Evolutionary conservation across 2,888 invertebrate genomes (phyloP).

Genomic region (Drosophila koepferae): DNA sequence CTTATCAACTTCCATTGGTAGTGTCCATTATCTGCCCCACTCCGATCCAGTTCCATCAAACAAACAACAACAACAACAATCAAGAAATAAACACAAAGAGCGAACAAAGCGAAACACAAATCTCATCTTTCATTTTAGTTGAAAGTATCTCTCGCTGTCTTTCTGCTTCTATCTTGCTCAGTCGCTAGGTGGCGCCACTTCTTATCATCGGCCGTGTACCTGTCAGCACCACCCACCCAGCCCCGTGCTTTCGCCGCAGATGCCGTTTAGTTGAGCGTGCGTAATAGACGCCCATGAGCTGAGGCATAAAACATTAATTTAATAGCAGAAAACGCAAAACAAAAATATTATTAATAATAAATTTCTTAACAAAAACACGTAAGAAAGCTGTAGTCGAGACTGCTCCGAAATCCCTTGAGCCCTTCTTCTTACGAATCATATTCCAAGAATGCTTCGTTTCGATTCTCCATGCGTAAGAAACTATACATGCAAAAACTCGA

Average conservation of each 20-base stretch:
- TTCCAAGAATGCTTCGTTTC: no score
- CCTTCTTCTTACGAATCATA: no score
- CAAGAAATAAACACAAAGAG: neutral
- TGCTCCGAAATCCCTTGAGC: no score
- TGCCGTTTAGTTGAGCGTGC: conserved; percentile 39
- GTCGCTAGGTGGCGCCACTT: conserved; percentile 50
- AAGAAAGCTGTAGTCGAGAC: no score
- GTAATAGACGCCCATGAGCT: conserved; percentile 64
- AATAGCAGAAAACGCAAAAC: conserved; percentile 10
- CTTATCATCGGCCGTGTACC: conserved; percentile 58
- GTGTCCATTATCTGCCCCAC: conserved; percentile 31
- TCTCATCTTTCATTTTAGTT: conserved; percentile 13
- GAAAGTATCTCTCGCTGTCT: conserved; percentile 17
- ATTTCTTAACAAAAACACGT: neutral
- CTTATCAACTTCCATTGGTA: neutral
- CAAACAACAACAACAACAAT: no score
- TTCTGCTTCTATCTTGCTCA: conserved; percentile 22
- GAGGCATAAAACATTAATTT: conserved; percentile 58
- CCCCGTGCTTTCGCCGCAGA: neutral
- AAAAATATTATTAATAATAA: conserved; percentile 9
- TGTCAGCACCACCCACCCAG: neutral
- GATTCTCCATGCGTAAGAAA: no score
- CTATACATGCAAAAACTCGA: no score
- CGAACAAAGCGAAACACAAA: conserved; percentile 10
- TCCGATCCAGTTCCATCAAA: neutral